Conservation (phyloP, 1,140 invertebrate genomes). For the Euwallacea fornicatus region DNA sequence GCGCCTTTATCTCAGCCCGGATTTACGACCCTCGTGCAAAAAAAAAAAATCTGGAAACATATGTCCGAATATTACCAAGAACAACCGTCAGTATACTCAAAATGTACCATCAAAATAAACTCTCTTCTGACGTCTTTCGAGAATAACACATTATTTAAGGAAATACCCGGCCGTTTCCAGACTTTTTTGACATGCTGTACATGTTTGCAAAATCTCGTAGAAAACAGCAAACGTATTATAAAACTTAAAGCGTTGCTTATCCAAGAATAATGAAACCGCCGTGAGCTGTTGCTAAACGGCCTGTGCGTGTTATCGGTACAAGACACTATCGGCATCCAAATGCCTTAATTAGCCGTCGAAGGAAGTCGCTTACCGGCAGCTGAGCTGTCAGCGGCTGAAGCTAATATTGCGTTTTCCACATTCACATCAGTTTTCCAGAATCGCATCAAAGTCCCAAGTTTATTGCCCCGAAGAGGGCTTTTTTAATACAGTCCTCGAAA, state of each 20-base stretch:
- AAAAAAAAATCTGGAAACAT: no score
- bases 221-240: background rate
- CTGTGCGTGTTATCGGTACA: conserved; percentile 20
- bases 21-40: background rate
- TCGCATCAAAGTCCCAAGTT: background rate
- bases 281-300: conserved; percentile 20
- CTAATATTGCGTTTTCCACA: conserved; percentile 1
- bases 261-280: conserved; percentile 16
- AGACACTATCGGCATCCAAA: conserved; percentile 13
- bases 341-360: background rate
- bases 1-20: background rate
- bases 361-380: conserved; percentile 11
- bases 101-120: no score
- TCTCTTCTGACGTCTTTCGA: no score
- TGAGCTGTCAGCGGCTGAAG: background rate
- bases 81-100: no score
- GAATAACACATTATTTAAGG: no score
- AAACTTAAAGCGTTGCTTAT: conserved; percentile 15
- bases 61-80: no score
- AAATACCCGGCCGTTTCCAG: no score
- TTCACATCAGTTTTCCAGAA: background rate
- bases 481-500: conserved; percentile 26
- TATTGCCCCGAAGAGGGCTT: background rate
- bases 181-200: no score
- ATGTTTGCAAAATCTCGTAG: background rate